phyloP scores from a whole-genome alignment of 2,888 invertebrate genomes.

The Anthrax anthrax region DNA sequence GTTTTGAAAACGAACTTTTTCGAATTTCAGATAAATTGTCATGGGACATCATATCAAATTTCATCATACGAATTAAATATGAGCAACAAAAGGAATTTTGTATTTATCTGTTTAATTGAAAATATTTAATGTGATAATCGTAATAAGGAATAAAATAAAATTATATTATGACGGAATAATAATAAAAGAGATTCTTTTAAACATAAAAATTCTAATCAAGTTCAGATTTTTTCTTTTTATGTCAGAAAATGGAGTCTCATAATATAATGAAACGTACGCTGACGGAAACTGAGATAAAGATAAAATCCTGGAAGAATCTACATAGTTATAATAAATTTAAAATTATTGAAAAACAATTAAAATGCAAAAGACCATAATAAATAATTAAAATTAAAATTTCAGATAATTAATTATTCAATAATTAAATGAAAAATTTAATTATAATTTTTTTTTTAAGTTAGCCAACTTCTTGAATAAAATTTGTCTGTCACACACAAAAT shows the following conservation, averaged over 20 bases:
- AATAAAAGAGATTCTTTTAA: background rate
- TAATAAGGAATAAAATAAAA: too few relatives aligned
- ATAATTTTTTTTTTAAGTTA: background rate
- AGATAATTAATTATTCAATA: slow-evolving; percentile 1
- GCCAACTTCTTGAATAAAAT: background rate
- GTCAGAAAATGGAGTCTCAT: slow-evolving; percentile 10
- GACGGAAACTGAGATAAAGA: slow-evolving; percentile 1
- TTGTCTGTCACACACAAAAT: background rate
- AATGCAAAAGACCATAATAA: too few relatives aligned
- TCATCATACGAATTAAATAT: too few relatives aligned
- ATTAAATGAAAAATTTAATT: background rate
- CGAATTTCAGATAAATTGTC: too few relatives aligned
- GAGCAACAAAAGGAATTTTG: too few relatives aligned
- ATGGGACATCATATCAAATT: too few relatives aligned
- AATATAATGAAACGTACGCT: slow-evolving; percentile 1
- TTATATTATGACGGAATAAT: too few relatives aligned
- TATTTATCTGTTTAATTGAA: too few relatives aligned
- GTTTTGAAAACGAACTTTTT: too few relatives aligned
- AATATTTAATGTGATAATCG: too few relatives aligned
- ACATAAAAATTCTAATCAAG: slow-evolving; percentile 11
- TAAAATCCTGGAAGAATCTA: background rate
- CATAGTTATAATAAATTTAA: too few relatives aligned
- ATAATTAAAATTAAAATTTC: background rate
- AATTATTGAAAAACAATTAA: too few relatives aligned
- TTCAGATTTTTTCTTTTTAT: slow-evolving; percentile 16